Percentiles rank a stretch among this genome's conserved stretches.
phyloP scores from a whole-genome alignment of 2,888 invertebrate species.

The Eubasilissa splendida region DNA sequence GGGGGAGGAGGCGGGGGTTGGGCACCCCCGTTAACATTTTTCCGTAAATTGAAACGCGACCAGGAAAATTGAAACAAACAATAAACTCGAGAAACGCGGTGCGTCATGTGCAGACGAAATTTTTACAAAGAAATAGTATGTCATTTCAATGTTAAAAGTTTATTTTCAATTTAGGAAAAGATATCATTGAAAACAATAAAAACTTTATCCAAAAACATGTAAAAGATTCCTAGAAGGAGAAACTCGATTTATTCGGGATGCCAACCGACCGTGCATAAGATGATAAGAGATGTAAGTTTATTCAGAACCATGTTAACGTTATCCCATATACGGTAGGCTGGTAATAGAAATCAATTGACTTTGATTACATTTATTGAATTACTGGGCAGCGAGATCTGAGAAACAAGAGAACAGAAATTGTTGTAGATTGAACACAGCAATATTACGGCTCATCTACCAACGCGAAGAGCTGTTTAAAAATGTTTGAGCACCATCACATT shows the following conservation, averaged over 20 bases:
- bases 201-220: too few relatives aligned
- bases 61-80: constrained; percentile 34
- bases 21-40: constrained; percentile 11
- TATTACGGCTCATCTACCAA: too few relatives aligned
- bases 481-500: too few relatives aligned
- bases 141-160: constrained; percentile 9
- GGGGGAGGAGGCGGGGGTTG: too few relatives aligned
- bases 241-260: too few relatives aligned
- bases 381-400: constrained; percentile 2
- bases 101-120: constrained; percentile 32
- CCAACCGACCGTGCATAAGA: too few relatives aligned
- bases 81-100: constrained; percentile 23
- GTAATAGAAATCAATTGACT: constrained; percentile 50
- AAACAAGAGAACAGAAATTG: neutral
- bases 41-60: constrained; percentile 34
- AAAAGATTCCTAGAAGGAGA: too few relatives aligned
- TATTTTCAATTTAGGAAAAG: constrained; percentile 23
- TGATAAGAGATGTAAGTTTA: too few relatives aligned
- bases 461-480: too few relatives aligned
- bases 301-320: neutral
- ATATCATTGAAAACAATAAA: neutral
- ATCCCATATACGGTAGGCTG: neutral
- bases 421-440: too few relatives aligned
- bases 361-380: constrained; percentile 40
- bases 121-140: constrained; percentile 25